These are phyloP conservation scores for Oncorhynchus masou DNA, from an alignment of 2,113 vertebrate genomes.

Conservation along the genomic window DNA sequence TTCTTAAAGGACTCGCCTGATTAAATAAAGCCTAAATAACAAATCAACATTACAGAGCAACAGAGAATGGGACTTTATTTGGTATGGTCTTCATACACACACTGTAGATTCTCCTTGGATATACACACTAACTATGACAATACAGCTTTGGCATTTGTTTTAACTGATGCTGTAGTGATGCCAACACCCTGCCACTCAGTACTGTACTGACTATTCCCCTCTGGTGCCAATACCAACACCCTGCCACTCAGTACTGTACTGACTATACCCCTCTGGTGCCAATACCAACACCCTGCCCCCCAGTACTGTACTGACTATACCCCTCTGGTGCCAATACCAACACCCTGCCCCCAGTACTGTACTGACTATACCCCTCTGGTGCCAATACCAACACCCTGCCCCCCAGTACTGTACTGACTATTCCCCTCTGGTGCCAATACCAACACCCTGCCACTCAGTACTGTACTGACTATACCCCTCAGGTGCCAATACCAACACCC, in stretches of 20 bases:
- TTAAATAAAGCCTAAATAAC: neutral
- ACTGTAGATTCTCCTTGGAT: too few species aligned
- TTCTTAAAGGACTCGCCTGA: too few species aligned
- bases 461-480: conserved; percentile 1
- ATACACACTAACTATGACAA: too few species aligned
- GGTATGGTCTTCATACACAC: too few species aligned
- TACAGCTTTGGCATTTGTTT: too few species aligned
- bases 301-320: neutral
- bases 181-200: too few species aligned
- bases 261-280: conserved; percentile 16
- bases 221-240: conserved; percentile 27
- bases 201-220: conserved; percentile 2
- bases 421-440: conserved; percentile 24
- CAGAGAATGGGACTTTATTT: neutral
- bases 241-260: neutral
- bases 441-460: neutral
- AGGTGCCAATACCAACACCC: conserved; percentile 27
- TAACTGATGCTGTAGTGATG: too few species aligned
- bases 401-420: neutral
- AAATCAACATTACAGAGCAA: neutral
- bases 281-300: conserved; percentile 13
- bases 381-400: conserved; percentile 20
- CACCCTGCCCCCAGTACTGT: neutral
- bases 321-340: conserved; percentile 25
- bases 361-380: conserved; percentile 15